Base-by-base conservation (phyloP, 2,888 invertebrate species). In the Clostera curtula region DNA sequence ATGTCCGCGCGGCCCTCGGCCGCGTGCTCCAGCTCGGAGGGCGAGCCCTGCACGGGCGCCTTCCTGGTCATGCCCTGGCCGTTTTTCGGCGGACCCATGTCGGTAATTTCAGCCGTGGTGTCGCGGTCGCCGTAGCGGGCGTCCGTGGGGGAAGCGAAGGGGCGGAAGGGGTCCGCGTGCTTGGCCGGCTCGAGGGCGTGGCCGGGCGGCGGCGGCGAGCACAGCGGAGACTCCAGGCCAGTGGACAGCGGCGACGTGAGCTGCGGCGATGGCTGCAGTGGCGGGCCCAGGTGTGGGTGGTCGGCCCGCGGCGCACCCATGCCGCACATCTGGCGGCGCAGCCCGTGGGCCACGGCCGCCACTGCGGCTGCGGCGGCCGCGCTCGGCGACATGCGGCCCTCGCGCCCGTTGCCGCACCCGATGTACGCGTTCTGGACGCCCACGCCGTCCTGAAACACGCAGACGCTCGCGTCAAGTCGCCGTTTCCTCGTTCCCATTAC, bases 311-410 rank as follows among this genome's bases (percentile, higher is more conserved):
- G 64, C 52, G 77, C 73, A 9, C 92, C 90, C 90, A 91, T 90
- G 69, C 88, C 90, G 86, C 91, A 91, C 92, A 94, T 93, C 73
- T 94, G 94, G 47, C 94, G 93, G 25, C 93, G 88, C 31, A 94
- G 83, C 20, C 93, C 93, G 76, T 93, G 93, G 8, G 94, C 94
- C 29, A 94, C 93, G 9, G 93, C 93, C 6, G 93, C 93, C 19
- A 93, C 93, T 17, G 94, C 94, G 16, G 93, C 93, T 25, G 93
- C 93, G 21, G 91, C 90, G 9, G 93, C 93, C 6, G 91, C 90
- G 63, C 85, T 87, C 51, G 73, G 86, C 28, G 84, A 86, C 65
- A 83, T 76, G 34, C 77, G 79, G 7, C 84, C 85, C 21, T 85
- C 84, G 43, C 86, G 76, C 9, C 87, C 87, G 64, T 87, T 87